A percentile compares a stretch with the other conserved stretches of the same genome.
phyloP scores from a whole-genome alignment of 2,888 invertebrate species.

The Bugula neritina region DNA sequence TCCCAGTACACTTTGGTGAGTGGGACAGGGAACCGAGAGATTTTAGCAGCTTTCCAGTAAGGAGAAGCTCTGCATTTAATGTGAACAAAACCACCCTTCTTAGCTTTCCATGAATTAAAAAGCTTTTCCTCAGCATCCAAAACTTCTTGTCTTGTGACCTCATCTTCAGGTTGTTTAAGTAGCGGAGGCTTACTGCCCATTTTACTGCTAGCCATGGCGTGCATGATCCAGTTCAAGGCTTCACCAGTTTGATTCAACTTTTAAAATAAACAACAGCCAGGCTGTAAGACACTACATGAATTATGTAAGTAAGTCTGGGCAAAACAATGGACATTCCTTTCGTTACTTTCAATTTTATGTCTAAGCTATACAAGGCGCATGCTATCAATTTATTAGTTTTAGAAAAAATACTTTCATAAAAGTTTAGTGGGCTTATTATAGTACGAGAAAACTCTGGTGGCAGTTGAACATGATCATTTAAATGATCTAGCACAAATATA shows the following conservation, averaged over 20 bases:
- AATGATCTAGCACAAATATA: too few relatives aligned
- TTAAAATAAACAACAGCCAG: slow-evolving; percentile 1
- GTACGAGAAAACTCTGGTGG: too few relatives aligned
- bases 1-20: slow-evolving; percentile 32
- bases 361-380: too few relatives aligned
- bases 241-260: slow-evolving; percentile 40
- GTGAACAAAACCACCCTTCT: slow-evolving; percentile 15
- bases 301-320: neutral
- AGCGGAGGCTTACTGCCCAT: slow-evolving; percentile 31
- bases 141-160: slow-evolving; percentile 31
- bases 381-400: too few relatives aligned
- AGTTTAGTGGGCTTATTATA: too few relatives aligned
- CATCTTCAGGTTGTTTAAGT: slow-evolving; percentile 32
- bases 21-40: slow-evolving; percentile 33
- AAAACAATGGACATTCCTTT: too few relatives aligned
- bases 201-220: slow-evolving; percentile 37
- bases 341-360: too few relatives aligned
- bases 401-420: too few relatives aligned
- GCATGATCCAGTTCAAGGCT: slow-evolving; percentile 44
- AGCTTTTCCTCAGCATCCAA: slow-evolving; percentile 12
- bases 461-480: too few relatives aligned
- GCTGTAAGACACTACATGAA: neutral
- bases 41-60: slow-evolving; percentile 18
- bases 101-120: slow-evolving; percentile 13
- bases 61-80: neutral